Base-by-base conservation (phyloP, 2,113 vertebrate genomes). In the Danionella cerebrum region DNA sequence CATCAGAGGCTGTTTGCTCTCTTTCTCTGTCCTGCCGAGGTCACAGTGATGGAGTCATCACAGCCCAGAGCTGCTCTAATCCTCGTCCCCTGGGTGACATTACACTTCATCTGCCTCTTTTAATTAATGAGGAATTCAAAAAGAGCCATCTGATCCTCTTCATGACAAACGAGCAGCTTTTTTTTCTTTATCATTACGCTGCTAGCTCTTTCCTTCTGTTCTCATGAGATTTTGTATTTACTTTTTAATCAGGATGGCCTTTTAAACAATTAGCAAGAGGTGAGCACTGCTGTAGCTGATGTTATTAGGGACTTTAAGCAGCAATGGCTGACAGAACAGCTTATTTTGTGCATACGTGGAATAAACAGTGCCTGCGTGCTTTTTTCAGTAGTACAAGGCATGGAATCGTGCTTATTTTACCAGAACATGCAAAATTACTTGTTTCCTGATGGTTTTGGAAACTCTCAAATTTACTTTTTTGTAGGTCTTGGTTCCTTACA, bases 101-200 rank as follows among this genome's bases (percentile, higher is more conserved):
- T 53, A 53, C 45, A 58, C 55, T 64, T 60, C 42, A 79, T 71
- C 51, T 76, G 45, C 35, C 45, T 52, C 53, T 58, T 69, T 73
- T 74, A 69, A 79, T 76, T 76, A 66, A 74, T 59, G 63, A 58
- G 48, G 33, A 41, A 41, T 53, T 74, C 38, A 53, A 63, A 71
- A 42, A 48, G 35, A 33, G 42, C 10, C 35, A 36, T 24, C 54
- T 41, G 19, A 27, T 58, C 67, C 64, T 47, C 52, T 35, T 31
- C 14, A 1, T 42, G 39, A 33, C 31, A 65, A 59, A 71, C 51
- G 18, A 62, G 53, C n/a, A n/a, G 33, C 66, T 18, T 47, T 57
- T 52, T 16, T 12, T n/a, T n/a, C n/a, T n/a, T n/a, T n/a, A n/a
- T 33, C 2, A 24, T 45, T 42, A 36, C 39, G 9, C 3, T 16